Evolutionary conservation across 2,797 vertebrate species (phyloP), one percentile per base, ranked within the genome.

Genomic region (Phataginus tricuspis): DNA sequence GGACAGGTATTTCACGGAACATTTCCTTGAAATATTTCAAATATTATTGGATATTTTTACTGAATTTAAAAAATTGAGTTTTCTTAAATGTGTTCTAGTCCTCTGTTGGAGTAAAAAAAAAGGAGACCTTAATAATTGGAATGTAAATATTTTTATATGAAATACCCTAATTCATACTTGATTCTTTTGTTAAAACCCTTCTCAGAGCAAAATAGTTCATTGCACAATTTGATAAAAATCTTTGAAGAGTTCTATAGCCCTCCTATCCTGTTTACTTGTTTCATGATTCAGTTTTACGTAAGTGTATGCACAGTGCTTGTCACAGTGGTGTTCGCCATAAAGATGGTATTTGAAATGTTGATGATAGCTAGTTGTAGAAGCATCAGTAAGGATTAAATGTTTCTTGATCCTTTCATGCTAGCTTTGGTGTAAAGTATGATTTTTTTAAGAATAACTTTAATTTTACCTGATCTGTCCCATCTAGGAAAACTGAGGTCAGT

Each of bases 201-300:
- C 21, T 91, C 29, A 64, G 34, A 78, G 71, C 42, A 87, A 34
- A 96, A 79, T 37, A 64, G 37, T 66, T 80, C 18, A 55, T 66
- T 94, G 23, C 1, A 25, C 11, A 96, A 42, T 92, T 93, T 92
- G 27, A 85, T 85, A 83, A 89, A 88, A 89, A 69, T 39, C 12
- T 71, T 83, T 87, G 15, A 55, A 75, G 13, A 59, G 86, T 61
- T 86, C 25, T 64, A 7, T 84, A 74, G 75, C 55, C 18, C 7
- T 72, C 31, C 39, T 42, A 63, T 92, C 27, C 27, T 42, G 8
- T 59, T 75, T 96, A 39, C 19, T 83, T 61, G 5, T 19, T 95
- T 87, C 68, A 45, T 94, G n/a, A 45, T 4, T 85, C 25, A 90
- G 2, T 84, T 94, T 87, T 80, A 71, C 5, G 29, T 72, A 69